Evolutionary conservation across 2,113 vertebrate genomes (phyloP).

Genomic region (Macrotis lagotis): DNA sequence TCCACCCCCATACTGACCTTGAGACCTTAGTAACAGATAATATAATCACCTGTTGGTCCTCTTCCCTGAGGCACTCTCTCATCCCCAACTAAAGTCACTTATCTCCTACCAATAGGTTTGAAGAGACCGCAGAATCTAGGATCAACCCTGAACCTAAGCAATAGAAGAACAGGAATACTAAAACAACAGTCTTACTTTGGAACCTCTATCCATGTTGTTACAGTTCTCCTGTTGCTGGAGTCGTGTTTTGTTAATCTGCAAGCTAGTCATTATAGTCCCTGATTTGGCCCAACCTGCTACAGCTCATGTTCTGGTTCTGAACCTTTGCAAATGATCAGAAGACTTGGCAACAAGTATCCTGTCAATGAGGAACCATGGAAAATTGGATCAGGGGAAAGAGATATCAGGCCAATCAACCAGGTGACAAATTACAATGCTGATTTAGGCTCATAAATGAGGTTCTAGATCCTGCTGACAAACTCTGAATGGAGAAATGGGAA

Average conservation of each 20-base stretch:
- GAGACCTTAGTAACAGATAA: background rate
- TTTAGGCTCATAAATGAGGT: background rate
- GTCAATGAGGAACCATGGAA: background rate
- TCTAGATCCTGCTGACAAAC: background rate
- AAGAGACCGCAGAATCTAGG: background rate
- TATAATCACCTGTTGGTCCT: background rate
- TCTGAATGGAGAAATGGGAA: background rate
- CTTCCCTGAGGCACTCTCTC: background rate
- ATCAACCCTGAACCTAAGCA: background rate
- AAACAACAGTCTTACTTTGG: background rate
- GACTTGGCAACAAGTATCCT: background rate
- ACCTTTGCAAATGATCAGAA: background rate
- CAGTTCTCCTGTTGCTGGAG: background rate
- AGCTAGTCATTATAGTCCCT: background rate
- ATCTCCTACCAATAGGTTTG: background rate
- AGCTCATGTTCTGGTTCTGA: background rate
- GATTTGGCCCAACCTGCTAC: no score
- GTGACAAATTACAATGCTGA: background rate
- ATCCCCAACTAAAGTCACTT: background rate
- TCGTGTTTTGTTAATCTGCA: background rate
- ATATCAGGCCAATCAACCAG: background rate
- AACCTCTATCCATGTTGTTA: background rate
- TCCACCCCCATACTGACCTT: background rate
- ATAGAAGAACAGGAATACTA: background rate
- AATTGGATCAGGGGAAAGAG: background rate